Percentiles rank a stretch among this genome's conserved stretches.
phyloP scores from a whole-genome alignment of 2,888 invertebrate genomes.

The Drosophila mayaguana region DNA sequence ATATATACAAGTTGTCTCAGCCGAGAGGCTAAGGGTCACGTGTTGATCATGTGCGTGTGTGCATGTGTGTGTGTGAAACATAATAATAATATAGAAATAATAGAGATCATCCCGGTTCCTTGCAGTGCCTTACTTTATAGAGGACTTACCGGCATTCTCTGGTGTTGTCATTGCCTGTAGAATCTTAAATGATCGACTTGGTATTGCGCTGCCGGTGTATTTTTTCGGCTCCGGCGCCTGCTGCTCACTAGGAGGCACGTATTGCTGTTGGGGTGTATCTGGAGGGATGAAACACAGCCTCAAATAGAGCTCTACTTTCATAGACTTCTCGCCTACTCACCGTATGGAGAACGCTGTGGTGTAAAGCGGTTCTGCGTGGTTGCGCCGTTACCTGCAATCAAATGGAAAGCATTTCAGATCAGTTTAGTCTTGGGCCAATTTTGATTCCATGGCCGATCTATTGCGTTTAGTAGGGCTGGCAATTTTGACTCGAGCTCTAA shows the following conservation, averaged over 20 bases:
- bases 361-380: conserved; percentile 79
- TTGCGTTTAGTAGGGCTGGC: conserved; percentile 51
- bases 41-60: conserved; percentile 1
- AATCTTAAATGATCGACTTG: conserved; percentile 92
- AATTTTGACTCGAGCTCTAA: conserved; percentile 33
- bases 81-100: background rate
- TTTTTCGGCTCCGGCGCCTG: conserved; percentile 89
- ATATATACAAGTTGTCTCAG: conserved; percentile 60
- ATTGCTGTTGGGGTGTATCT: conserved; percentile 82
- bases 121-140: background rate
- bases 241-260: conserved; percentile 89
- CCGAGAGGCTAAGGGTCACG: conserved; percentile 11
- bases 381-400: conserved; percentile 78
- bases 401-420: conserved; percentile 5
- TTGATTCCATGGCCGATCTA: background rate
- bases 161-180: conserved; percentile 92
- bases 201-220: conserved; percentile 92
- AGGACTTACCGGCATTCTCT: conserved; percentile 88
- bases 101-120: conserved; percentile 4
- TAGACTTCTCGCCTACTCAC: conserved; percentile 34
- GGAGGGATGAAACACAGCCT: background rate
- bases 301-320: background rate
- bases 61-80: conserved; percentile 1
- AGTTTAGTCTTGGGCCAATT: background rate
- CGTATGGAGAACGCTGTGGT: conserved; percentile 75